A percentile compares a stretch with the other conserved stretches of the same genome.
phyloP scores from a whole-genome alignment of 2,888 invertebrate species.

The Smittia aterrima region DNA sequence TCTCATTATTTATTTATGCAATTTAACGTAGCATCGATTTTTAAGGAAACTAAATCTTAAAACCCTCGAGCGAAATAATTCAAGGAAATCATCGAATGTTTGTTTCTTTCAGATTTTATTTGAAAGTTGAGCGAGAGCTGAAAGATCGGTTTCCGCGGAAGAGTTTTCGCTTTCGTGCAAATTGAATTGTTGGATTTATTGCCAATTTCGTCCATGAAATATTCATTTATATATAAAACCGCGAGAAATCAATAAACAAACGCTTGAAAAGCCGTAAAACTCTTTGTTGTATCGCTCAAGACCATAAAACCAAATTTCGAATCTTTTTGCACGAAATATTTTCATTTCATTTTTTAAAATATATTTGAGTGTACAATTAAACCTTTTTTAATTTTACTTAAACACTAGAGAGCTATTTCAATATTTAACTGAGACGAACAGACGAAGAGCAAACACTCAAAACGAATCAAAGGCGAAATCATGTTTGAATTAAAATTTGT shows the following conservation, averaged over 20 bases:
- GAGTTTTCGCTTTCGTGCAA: background rate
- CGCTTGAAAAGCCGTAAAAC: background rate
- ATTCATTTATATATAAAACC: constrained; percentile 10
- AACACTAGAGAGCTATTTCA: too few species aligned
- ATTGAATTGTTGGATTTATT: constrained; percentile 25
- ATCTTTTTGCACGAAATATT: background rate
- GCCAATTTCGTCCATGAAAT: constrained; percentile 9
- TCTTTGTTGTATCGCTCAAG: background rate
- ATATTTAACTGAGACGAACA: too few species aligned
- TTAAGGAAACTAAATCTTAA: too few species aligned
- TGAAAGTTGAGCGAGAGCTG: background rate
- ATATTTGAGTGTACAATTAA: too few species aligned
- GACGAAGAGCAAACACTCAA: too few species aligned
- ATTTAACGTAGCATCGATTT: too few species aligned
- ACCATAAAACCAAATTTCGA: background rate
- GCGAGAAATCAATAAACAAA: constrained; percentile 20
- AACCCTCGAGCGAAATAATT: too few species aligned
- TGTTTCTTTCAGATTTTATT: background rate
- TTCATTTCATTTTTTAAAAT: too few species aligned
- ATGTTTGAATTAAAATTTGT: too few species aligned
- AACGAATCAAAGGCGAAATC: too few species aligned
- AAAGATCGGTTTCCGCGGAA: constrained; percentile 10
- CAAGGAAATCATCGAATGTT: background rate
- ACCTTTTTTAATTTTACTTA: too few species aligned
- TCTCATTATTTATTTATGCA: too few species aligned